Conservation (phyloP, 2,797 vertebrate genomes). For the Pipistrellus pygmaeus region DNA sequence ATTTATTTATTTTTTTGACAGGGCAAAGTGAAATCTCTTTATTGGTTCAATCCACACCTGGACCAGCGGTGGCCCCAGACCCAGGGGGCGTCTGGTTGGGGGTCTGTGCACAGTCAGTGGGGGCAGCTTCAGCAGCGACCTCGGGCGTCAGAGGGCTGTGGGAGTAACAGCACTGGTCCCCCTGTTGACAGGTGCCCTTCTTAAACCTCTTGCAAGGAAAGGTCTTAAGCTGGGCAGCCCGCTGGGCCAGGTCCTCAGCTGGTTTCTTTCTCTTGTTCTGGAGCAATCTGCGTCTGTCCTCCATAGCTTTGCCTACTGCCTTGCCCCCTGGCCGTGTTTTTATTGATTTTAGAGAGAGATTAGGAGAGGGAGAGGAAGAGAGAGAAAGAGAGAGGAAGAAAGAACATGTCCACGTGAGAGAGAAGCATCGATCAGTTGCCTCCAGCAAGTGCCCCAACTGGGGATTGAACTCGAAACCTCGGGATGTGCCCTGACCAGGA, state of each 20-base stretch:
- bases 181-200: constrained; percentile 90
- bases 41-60: constrained; percentile 68
- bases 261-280: constrained; percentile 93
- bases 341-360: not conserved
- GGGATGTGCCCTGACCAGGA: not conserved
- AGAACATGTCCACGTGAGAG: not conserved
- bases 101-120: not conserved
- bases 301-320: constrained; percentile 82
- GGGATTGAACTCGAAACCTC: not conserved
- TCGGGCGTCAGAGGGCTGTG: constrained; percentile 74
- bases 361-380: not conserved
- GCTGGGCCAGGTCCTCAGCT: constrained; percentile 83
- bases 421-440: not conserved
- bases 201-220: constrained; percentile 93
- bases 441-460: not conserved
- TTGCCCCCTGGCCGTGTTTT: constrained; percentile 78
- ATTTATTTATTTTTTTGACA: too few species aligned
- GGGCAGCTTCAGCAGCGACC: not conserved
- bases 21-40: constrained; percentile 50
- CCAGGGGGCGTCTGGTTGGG: not conserved
- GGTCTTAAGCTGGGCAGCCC: constrained; percentile 85
- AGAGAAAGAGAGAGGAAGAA: not conserved
- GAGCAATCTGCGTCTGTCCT: constrained; percentile 89
- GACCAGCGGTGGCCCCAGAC: not conserved
- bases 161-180: constrained; percentile 91